Evolutionary conservation across 2,797 vertebrate genomes (phyloP), one percentile per base, ranked within the genome.

Genomic region (Bothrops alternatus): DNA sequence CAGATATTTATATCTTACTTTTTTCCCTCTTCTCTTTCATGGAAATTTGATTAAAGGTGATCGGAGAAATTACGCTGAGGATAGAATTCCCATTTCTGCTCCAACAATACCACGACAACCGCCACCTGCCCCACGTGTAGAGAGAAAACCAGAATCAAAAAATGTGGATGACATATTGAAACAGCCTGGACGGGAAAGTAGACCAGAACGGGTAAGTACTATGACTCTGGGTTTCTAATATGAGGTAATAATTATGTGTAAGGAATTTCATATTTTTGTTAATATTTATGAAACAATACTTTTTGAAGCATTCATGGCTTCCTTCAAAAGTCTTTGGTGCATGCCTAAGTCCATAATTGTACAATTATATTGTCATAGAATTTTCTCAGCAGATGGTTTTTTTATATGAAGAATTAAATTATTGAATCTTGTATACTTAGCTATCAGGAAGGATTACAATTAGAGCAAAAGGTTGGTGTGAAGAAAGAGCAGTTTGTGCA

Each of bases 141-240:
- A 99, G 96, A 99, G 98, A 95, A 99, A 99, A 95, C 99, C 99
- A 32, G 99, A 99, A 96, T 99, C 98, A 85, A 99, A 99, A 97
- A 99, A 99, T 90, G 98, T 99, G 55, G 99, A 99, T 61, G 99
- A 99, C 96, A 98, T 99, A 96, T 98, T 99, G 95, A 99, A 99
- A 97, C 97, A 97, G 3, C 99, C 99, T 2, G 99, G 99, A 88
- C 98, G 99, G 94, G 98, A 97, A 28, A 98, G 98, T 95, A 98
- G 99, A 11, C 99, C 99, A 89, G 99, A 99, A 93, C 98, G 99
- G 97, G 99, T 99, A 97, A 94, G 96, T 97, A 69, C 50, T 60
- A 20, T 93, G n/a, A 63, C 32, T 63, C 16, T 47, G 50, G 25
- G 50, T 61, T 90, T 86, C 73, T 86, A 86, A 65, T 93, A 14